Conservation (phyloP, 2,888 invertebrate genomes). For the Adelphocoris suturalis region DNA sequence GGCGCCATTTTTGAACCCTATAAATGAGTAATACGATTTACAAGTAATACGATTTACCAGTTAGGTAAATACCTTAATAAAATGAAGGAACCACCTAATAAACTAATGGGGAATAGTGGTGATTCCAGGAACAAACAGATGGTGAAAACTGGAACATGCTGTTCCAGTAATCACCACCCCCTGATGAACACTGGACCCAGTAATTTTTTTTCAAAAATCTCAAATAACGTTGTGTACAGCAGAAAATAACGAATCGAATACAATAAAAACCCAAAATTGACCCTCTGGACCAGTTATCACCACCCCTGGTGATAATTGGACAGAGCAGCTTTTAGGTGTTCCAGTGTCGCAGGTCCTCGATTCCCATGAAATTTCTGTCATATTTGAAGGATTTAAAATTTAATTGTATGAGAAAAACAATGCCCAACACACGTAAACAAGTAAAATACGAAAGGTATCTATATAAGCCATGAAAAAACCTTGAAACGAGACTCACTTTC, state of each 20-base stretch:
- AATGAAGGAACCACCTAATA: not conserved
- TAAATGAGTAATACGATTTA: conserved; percentile 15
- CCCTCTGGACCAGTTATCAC: not conserved
- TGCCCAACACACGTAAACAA: conserved; percentile 21
- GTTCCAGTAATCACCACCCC: not conserved
- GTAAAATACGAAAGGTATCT: not conserved
- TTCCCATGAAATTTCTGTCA: not conserved
- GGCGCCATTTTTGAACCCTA: not conserved
- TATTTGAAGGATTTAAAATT: not conserved
- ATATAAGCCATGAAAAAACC: conserved; percentile 3
- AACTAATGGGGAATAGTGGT: not conserved
- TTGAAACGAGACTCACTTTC: conserved; percentile 28
- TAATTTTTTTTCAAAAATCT: not conserved
- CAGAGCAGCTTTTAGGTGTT: not conserved
- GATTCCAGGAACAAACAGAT: not conserved
- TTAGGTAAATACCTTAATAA: not conserved
- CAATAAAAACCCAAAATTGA: not conserved
- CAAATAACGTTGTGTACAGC: not conserved
- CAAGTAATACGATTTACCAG: not conserved
- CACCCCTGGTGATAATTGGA: conserved; percentile 6
- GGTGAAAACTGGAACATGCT: not conserved
- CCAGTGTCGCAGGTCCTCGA: conserved; percentile 1
- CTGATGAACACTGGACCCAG: conserved; percentile 28
- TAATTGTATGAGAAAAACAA: not conserved
- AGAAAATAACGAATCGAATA: conserved; percentile 8